These are phyloP conservation scores for Prietella phreatophila DNA, from an alignment of 2,113 vertebrate genomes.

Conservation along the genomic window DNA sequence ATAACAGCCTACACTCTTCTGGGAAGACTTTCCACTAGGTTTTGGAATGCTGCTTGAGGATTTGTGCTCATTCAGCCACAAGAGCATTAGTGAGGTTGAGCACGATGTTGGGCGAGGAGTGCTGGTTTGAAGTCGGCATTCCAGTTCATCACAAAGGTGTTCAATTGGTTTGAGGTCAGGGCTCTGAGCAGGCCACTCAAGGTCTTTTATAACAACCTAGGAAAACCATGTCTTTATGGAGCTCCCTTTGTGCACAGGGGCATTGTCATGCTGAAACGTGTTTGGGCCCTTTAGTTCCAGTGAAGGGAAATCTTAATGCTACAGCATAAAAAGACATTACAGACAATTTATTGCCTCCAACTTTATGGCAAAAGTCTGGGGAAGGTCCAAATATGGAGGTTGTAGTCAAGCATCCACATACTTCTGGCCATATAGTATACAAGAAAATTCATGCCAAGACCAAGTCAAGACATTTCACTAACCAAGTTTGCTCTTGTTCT, in stretches of 20 bases:
- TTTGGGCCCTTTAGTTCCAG: neutral
- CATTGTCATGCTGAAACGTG: neutral
- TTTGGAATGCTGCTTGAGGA: neutral
- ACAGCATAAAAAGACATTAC: too few species aligned
- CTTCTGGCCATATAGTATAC: neutral
- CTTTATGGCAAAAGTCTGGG: neutral
- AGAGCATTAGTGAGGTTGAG: neutral
- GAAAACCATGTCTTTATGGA: neutral
- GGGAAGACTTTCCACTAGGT: neutral
- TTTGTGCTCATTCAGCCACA: neutral
- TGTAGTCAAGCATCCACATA: neutral
- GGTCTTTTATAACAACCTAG: neutral
- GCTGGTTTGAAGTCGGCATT: neutral
- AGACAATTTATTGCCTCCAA: neutral
- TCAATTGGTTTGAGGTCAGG: neutral
- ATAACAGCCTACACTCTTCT: neutral
- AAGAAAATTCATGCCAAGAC: neutral
- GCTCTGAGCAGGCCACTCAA: neutral
- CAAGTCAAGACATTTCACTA: neutral
- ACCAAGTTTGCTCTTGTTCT: neutral
- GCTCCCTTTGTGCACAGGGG: neutral
- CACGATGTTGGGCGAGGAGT: neutral
- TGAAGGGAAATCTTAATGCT: too few species aligned
- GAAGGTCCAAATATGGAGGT: neutral
- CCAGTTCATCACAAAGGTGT: neutral